phyloP scores from a whole-genome alignment of 2,888 invertebrate genomes.

The Bedellia somnulentella region DNA sequence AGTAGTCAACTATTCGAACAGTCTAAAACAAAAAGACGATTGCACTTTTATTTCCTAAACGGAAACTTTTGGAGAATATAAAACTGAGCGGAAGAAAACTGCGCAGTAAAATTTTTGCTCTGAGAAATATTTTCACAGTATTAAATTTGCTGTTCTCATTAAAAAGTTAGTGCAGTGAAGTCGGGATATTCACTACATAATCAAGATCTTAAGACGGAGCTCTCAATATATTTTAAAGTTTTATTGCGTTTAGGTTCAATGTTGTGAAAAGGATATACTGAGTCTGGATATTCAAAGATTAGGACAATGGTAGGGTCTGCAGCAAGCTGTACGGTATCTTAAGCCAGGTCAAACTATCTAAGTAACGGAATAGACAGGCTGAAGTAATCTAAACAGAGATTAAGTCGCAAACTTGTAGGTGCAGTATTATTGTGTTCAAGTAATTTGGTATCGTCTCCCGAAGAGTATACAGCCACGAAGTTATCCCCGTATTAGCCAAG shows the following conservation, averaged over 20 bases:
- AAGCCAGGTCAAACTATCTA: slow-evolving; percentile 22
- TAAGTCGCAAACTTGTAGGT: slow-evolving; percentile 36
- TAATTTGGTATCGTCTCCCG: not conserved
- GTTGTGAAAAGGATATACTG: too few species aligned
- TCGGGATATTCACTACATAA: slow-evolving; percentile 8
- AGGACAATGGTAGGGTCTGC: too few species aligned
- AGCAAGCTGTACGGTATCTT: slow-evolving; percentile 12
- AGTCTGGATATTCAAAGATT: too few species aligned
- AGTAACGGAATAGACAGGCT: slow-evolving; percentile 27
- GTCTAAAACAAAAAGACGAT: too few species aligned
- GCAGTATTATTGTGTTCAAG: not conserved
- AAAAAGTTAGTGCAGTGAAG: slow-evolving; percentile 22
- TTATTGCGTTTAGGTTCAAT: too few species aligned
- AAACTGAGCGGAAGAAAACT: slow-evolving; percentile 11
- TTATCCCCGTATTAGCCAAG: slow-evolving; percentile 17
- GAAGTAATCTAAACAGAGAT: slow-evolving; percentile 40
- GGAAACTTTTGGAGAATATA: too few species aligned
- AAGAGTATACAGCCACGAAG: not conserved
- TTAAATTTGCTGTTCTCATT: slow-evolving; percentile 27
- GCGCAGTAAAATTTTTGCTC: slow-evolving; percentile 14
- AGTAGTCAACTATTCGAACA: too few species aligned
- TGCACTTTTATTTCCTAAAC: too few species aligned
- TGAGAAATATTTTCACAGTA: slow-evolving; percentile 19
- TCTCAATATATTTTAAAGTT: too few species aligned
- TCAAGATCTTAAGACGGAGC: too few species aligned